A percentile compares a stretch with the other conserved stretches of the same genome.
Conservation (phyloP, 1,140 invertebrate genomes). For the Mizuhopecten yessoensis region DNA sequence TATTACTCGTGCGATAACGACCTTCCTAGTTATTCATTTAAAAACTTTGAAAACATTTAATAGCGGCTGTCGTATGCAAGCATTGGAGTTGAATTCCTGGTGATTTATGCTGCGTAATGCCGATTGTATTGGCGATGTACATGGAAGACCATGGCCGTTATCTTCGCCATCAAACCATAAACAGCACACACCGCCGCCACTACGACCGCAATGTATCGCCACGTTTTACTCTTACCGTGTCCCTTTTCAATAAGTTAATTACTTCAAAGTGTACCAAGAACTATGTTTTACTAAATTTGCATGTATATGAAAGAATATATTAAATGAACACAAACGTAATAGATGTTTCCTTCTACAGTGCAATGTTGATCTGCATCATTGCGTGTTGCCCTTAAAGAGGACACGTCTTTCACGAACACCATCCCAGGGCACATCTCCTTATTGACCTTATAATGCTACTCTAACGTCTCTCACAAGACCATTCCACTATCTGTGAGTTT, state of each 20-base stretch:
- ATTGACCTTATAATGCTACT: background rate
- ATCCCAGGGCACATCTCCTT: background rate
- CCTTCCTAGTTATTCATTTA: slow-evolving; percentile 1
- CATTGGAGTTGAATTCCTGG: slow-evolving; percentile 17
- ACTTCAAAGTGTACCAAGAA: background rate
- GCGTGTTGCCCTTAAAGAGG: background rate
- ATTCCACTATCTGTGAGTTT: no score
- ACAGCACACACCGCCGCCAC: background rate
- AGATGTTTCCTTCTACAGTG: background rate
- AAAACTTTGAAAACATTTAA: slow-evolving; percentile 30
- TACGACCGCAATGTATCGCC: background rate
- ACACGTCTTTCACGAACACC: no score
- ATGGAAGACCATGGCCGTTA: background rate
- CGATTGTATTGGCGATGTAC: background rate
- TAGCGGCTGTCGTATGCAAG: background rate
- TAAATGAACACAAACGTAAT: background rate
- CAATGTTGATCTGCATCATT: background rate
- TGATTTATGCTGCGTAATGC: slow-evolving; percentile 38
- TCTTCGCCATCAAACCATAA: slow-evolving; percentile 13
- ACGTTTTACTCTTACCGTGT: background rate
- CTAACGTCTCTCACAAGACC: no score
- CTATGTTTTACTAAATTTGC: slow-evolving; percentile 13
- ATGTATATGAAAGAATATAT: slow-evolving; percentile 11
- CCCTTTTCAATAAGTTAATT: slow-evolving; percentile 28
- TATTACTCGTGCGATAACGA: background rate